Evolutionary conservation across 2,888 invertebrate genomes (phyloP).

Genomic region (Cosmopolites sordidus): DNA sequence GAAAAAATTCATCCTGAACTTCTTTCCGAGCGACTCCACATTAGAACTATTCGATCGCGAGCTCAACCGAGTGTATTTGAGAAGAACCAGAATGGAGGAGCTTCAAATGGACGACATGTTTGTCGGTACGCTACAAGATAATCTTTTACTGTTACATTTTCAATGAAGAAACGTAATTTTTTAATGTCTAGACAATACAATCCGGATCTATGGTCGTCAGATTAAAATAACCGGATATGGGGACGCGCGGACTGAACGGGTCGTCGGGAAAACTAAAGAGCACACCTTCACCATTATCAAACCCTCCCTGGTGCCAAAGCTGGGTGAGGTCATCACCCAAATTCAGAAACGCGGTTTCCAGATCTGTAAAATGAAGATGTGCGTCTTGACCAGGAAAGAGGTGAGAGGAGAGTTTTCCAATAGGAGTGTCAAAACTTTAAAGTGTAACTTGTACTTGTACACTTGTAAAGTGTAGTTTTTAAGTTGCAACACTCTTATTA

Average conservation of each 20-base stretch:
- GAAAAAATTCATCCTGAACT: slow-evolving; percentile 72
- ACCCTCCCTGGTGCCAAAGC: slow-evolving; percentile 46
- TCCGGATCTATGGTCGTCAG: slow-evolving; percentile 66
- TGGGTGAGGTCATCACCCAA: slow-evolving; percentile 67
- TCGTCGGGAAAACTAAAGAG: slow-evolving; percentile 60
- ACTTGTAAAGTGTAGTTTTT: too few relatives aligned
- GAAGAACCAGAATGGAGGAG: slow-evolving; percentile 64
- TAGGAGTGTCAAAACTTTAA: too few relatives aligned
- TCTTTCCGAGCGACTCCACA: slow-evolving; percentile 70
- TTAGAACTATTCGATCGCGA: slow-evolving; percentile 62
- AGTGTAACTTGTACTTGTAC: background rate
- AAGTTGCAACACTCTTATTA: too few relatives aligned
- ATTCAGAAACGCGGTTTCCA: slow-evolving; percentile 57
- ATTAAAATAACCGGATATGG: slow-evolving; percentile 71
- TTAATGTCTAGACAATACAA: slow-evolving; percentile 54
- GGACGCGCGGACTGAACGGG: slow-evolving; percentile 62
- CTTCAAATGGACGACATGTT: slow-evolving; percentile 64
- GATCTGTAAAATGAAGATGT: slow-evolving; percentile 61
- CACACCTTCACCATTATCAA: slow-evolving; percentile 76
- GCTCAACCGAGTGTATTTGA: slow-evolving; percentile 48
- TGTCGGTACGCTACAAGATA: slow-evolving; percentile 42
- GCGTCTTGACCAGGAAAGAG: slow-evolving; percentile 61
- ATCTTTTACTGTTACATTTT: background rate
- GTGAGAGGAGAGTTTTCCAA: too few relatives aligned
- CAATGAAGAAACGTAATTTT: background rate